A percentile compares a stretch with the other conserved stretches of the same genome.
Evolutionary conservation across 2,888 invertebrate species (phyloP).

Genomic region (Metallyticus violacea): DNA sequence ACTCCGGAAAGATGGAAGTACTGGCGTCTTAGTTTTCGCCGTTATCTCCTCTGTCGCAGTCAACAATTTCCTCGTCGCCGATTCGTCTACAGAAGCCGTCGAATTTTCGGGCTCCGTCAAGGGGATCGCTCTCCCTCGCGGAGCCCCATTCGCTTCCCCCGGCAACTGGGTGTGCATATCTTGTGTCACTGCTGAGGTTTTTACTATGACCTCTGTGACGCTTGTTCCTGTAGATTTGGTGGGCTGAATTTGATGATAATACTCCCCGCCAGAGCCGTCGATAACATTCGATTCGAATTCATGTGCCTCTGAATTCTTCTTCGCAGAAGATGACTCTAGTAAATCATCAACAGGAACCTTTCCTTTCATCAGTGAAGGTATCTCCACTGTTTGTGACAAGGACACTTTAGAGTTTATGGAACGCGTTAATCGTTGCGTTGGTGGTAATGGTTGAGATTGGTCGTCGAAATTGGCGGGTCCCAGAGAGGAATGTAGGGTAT

Average conservation of each 20-base stretch:
- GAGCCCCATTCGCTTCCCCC: constrained; percentile 77
- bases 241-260: constrained; percentile 40
- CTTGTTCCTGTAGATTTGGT: background rate
- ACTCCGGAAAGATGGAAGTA: constrained; percentile 1
- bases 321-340: background rate
- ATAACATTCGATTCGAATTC: constrained; percentile 40
- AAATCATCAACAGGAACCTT: background rate
- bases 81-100: constrained; percentile 20
- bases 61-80: constrained; percentile 17
- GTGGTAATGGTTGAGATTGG: background rate
- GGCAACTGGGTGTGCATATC: constrained; percentile 43
- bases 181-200: constrained; percentile 34
- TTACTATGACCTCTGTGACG: background rate
- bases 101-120: constrained; percentile 59
- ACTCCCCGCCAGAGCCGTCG: constrained; percentile 39
- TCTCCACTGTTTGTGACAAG: background rate
- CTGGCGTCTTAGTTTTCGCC: background rate
- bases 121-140: constrained; percentile 63
- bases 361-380: background rate
- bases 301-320: constrained; percentile 42
- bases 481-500: background rate
- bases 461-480: background rate
- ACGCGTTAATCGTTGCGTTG: background rate
- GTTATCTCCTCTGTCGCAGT: background rate
- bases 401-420: constrained; percentile 6